Conservation (phyloP, 2,888 invertebrate species). For the Cheilosia grossa region DNA sequence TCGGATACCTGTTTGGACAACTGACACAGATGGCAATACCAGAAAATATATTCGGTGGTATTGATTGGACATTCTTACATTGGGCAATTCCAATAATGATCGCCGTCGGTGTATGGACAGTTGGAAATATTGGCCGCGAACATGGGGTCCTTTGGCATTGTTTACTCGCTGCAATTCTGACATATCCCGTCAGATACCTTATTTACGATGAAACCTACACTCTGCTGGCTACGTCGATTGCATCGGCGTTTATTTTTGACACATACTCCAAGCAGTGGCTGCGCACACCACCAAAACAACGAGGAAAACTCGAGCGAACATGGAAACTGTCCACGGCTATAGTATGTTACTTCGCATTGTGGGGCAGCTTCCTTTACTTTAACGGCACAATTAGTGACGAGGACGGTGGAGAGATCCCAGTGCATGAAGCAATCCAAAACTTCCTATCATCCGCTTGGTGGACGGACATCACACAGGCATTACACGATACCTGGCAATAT, state of each 20-base stretch:
- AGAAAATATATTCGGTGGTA: constrained; percentile 87
- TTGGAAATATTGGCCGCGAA: constrained; percentile 95
- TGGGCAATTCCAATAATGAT: constrained; percentile 89
- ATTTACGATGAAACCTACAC: constrained; percentile 90
- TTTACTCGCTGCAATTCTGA: constrained; percentile 87
- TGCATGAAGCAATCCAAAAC: constrained; percentile 94
- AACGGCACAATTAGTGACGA: constrained; percentile 93
- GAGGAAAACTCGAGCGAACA: constrained; percentile 84
- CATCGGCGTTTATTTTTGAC: constrained; percentile 89
- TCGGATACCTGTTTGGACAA: constrained; percentile 92
- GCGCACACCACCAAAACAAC: constrained; percentile 85
- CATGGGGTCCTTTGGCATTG: constrained; percentile 89
- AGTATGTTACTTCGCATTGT: constrained; percentile 88
- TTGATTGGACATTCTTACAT: constrained; percentile 89
- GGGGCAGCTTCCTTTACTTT: constrained; percentile 92
- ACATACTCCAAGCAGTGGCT: constrained; percentile 91
- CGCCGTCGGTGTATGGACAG: constrained; percentile 93
- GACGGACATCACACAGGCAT: constrained; percentile 90
- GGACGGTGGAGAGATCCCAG: constrained; percentile 93
- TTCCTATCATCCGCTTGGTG: constrained; percentile 96
- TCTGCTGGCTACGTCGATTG: constrained; percentile 87
- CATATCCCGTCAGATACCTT: constrained; percentile 88
- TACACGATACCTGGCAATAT: constrained; percentile 90
- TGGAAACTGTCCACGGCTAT: constrained; percentile 86
- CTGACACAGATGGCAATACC: constrained; percentile 91